Evolutionary conservation across 2,888 invertebrate genomes (phyloP), one percentile per base, ranked within the genome.

Genomic region (Pristionchus fissidentatus): DNA sequence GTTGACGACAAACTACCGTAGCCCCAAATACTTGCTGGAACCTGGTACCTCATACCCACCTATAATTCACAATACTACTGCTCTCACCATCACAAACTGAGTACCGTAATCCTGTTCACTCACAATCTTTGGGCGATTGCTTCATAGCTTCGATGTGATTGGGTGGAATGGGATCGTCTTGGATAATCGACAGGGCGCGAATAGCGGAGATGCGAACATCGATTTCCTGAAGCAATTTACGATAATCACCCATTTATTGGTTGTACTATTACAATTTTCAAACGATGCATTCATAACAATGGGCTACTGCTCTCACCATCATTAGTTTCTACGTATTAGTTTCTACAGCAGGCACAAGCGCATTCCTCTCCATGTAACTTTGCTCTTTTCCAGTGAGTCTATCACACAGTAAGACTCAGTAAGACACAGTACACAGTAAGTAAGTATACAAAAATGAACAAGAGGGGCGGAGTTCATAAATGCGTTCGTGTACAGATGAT

Each of bases 71-170:
- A 49, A 49, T 49, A 49, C 49, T 49, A 49, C 49, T 49, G n/a
- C 62, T 15, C 8, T 26, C 62, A n/a, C 8, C 29, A 22, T 43
- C 75, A 43, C 1, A 1, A 13, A 77, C 73, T 7, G 62, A 60
- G 22, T 73, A 73, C 43, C 38, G 8, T 41, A 8, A 15, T n/a
- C 22, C n/a, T n/a, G 15, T 4, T 26, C 2, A 79, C 79, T 41
- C 7, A 79, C 79, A 57, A 13, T 79, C 79, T 13, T 79, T 79
- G 79, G 79, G 79, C n/a, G 79, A 79, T 22, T 57, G 79, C 5
- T 4, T 19, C 26, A 79, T 22, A 29, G 79, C 79, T n/a, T 79
- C 38, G 0, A 10, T 22, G 57, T 57, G 57, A 26, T 55, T 19
- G 41, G 57, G n/a, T 10, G 79, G 79, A 32, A 79, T 79, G 41